Conservation (phyloP, 2,113 vertebrate genomes). For the Apodemus sylvaticus region DNA sequence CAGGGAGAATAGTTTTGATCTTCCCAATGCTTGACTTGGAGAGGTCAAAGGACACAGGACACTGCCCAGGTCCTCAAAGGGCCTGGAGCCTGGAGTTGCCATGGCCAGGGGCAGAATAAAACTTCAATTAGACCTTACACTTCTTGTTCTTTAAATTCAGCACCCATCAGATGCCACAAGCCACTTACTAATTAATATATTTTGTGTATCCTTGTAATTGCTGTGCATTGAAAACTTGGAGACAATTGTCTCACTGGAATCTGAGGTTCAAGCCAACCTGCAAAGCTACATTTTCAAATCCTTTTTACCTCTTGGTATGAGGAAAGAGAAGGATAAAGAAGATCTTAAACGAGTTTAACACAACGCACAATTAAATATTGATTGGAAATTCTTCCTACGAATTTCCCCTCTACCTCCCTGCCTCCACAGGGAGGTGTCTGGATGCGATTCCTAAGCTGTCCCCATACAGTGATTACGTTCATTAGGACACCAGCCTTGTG, state of each 20-base stretch:
- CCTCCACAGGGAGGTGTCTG: slow-evolving; percentile 81
- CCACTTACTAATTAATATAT: slow-evolving; percentile 33
- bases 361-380: slow-evolving; percentile 87
- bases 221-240: neutral
- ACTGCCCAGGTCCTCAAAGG: neutral
- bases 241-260: slow-evolving; percentile 15
- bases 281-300: slow-evolving; percentile 65
- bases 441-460: slow-evolving; percentile 87
- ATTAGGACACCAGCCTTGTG: slow-evolving; percentile 89
- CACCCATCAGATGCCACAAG: neutral
- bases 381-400: slow-evolving; percentile 85
- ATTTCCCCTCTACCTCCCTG: slow-evolving; percentile 79
- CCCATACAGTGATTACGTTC: slow-evolving; percentile 88
- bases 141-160: neutral
- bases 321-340: slow-evolving; percentile 45
- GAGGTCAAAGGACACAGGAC: neutral
- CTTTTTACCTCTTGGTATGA: slow-evolving; percentile 53
- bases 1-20: neutral
- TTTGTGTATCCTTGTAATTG: neutral
- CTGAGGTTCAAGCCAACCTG: neutral
- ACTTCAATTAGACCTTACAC: neutral
- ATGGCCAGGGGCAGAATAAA: neutral
- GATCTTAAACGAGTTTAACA: slow-evolving; percentile 76
- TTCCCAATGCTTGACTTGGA: neutral
- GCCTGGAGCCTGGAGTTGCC: neutral